Percentiles rank a stretch among this genome's conserved stretches.
Conservation (phyloP, 2,113 vertebrate species). For the Tamias sibiricus region DNA sequence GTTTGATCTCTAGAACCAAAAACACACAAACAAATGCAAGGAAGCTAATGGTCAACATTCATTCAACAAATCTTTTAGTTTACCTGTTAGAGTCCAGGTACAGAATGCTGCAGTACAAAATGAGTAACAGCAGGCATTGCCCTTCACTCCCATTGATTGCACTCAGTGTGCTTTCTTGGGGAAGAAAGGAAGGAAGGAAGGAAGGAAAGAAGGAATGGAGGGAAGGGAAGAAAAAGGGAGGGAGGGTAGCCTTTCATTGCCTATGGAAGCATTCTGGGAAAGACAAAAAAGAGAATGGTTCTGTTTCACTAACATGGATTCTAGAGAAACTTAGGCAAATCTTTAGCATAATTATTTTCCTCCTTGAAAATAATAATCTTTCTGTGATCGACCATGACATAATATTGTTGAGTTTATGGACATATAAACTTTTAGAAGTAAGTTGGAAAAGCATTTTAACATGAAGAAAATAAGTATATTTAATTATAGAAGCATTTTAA, state of each 20-base stretch:
- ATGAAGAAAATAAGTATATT: not conserved
- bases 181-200: not conserved
- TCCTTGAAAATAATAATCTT: not conserved
- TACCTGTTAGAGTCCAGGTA: not conserved
- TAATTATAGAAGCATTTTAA: not conserved
- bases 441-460: not conserved
- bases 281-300: not conserved
- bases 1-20: not conserved
- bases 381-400: not conserved
- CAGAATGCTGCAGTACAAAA: not conserved
- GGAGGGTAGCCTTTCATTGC: not conserved
- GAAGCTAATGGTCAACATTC: not conserved
- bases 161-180: not conserved
- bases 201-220: not conserved
- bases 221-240: not conserved
- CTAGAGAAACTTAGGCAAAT: not conserved
- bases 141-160: not conserved
- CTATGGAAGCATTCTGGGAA: not conserved
- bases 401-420: not conserved
- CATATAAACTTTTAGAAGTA: not conserved
- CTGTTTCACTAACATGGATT: not conserved
- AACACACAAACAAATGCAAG: not conserved
- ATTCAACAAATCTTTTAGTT: conserved; percentile 21
- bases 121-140: not conserved
- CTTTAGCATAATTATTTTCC: not conserved